These are phyloP conservation scores for Monomorium pharaonis DNA, from an alignment of 1,140 invertebrate species.

Conservation along the genomic window DNA sequence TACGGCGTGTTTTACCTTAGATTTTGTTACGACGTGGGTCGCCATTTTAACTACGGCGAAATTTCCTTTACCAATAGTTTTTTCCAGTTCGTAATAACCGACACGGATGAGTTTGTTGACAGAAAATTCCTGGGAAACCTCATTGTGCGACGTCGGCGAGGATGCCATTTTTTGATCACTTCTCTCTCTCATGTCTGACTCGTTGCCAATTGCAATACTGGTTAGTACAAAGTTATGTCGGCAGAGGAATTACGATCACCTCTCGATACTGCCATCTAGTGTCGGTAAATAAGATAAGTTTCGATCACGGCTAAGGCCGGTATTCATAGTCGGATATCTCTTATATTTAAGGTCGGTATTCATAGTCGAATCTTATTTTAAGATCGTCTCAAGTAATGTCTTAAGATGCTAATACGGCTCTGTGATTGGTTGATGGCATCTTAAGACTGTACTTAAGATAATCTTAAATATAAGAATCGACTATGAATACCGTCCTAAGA, in stretches of 20 bases:
- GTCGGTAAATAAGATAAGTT: background rate
- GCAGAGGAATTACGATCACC: constrained; percentile 56
- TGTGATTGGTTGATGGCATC: no score
- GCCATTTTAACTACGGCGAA: constrained; percentile 99
- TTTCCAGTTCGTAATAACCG: constrained; percentile 98
- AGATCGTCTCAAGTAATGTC: no score
- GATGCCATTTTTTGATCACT: constrained; percentile 85
- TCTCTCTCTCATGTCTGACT: constrained; percentile 78
- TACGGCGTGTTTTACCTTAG: constrained; percentile 91
- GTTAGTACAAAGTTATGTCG: constrained; percentile 67
- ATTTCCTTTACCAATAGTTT: constrained; percentile 99
- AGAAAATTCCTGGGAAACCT: constrained; percentile 84
- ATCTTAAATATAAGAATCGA: no score
- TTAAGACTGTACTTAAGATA: no score
- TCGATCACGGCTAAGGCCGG: no score
- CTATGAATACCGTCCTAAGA: no score
- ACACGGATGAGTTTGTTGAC: constrained; percentile 94
- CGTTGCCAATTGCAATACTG: constrained; percentile 81
- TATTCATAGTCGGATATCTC: no score
- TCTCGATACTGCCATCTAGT: constrained; percentile 28
- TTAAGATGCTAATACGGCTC: no score
- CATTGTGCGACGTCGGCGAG: constrained; percentile 84
- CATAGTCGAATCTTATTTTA: no score
- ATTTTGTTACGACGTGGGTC: constrained; percentile 98
- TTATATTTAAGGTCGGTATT: no score